Evolutionary conservation across 1,140 invertebrate species (phyloP), one percentile per base, ranked within the genome.

Genomic region (Ridgeia piscesae): DNA sequence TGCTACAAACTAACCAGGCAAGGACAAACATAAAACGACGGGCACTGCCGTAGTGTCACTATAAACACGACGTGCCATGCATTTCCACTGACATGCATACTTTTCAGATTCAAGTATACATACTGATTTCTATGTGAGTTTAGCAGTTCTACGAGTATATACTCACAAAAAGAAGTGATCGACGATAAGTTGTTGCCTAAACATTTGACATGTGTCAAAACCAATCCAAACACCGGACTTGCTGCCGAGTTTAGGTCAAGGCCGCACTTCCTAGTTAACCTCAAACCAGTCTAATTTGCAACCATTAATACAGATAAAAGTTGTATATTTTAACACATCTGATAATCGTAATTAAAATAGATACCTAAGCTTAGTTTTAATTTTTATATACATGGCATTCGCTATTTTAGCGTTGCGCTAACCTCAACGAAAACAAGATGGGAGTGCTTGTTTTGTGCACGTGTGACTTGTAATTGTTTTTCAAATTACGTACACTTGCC

Each of bases 201-300:
- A 77, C 58, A 77, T 77, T 21, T 77, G 58, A 77, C 58, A 77
- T 77, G 58, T 77, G 58, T 77, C 58, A 77, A 77, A 77, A 77
- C 58, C n/a, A n/a, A n/a, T n/a, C 14, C 58, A 77, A 31, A 77
- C 58, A 77, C 17, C 8, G 58, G 58, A 17, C 27, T 77, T 31
- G 8, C 1, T 17, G 58, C 8, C 17, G 11, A 77, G 1, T 77
- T 77, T 1, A 77, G 58, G 58, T 77, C 58, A 77, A 77, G 58
- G 58, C 58, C 58, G 14, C 58, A 77, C 58, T 77, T 77, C 58
- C 58, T 77, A 77, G 27, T 21, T 77, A 77, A 77, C 27, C 58
- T 77, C 58, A 77, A 77, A 21, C 14, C 58, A 31, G 58, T 77
- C 11, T 77, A 17, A 77, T 77, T 6, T 77, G 27, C 27, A 31